Evolutionary conservation across 2,888 invertebrate species (phyloP).

Genomic region (Pomacea canaliculata): DNA sequence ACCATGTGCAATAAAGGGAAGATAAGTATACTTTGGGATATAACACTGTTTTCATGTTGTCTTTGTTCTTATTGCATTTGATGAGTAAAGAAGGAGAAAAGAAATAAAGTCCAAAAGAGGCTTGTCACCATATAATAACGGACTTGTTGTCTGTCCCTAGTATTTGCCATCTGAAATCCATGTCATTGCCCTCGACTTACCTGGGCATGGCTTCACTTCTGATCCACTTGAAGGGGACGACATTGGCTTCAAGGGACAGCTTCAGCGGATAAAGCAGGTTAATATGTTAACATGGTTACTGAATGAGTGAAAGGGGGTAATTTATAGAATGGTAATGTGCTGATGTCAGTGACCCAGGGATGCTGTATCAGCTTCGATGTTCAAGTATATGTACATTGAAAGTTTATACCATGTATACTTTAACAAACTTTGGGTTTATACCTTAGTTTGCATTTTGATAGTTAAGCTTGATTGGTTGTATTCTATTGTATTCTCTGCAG

Average conservation of each 20-base stretch:
- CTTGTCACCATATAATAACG: too few species aligned
- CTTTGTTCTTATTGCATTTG: too few species aligned
- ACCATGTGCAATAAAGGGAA: too few species aligned
- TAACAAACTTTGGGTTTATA: too few species aligned
- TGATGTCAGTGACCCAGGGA: neutral
- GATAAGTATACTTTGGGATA: too few species aligned
- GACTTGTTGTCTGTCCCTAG: constrained; percentile 36
- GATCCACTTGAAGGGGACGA: constrained; percentile 48
- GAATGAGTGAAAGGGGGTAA: too few species aligned
- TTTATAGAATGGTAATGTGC: neutral
- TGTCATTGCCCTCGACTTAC: constrained; percentile 58
- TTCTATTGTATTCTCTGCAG: too few species aligned
- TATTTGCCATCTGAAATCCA: constrained; percentile 51
- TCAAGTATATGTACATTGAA: neutral
- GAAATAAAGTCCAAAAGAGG: too few species aligned
- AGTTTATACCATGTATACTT: neutral
- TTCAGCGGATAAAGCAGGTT: constrained; percentile 47
- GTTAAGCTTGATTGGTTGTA: too few species aligned
- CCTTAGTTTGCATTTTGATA: too few species aligned
- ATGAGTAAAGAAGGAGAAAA: too few species aligned
- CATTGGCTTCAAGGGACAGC: constrained; percentile 44
- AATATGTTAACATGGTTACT: neutral
- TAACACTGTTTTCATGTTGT: too few species aligned
- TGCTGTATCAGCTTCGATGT: neutral
- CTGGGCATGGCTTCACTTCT: constrained; percentile 61